phyloP scores from a whole-genome alignment of 2,113 vertebrate species.

The Paraplagusia blochii region DNA sequence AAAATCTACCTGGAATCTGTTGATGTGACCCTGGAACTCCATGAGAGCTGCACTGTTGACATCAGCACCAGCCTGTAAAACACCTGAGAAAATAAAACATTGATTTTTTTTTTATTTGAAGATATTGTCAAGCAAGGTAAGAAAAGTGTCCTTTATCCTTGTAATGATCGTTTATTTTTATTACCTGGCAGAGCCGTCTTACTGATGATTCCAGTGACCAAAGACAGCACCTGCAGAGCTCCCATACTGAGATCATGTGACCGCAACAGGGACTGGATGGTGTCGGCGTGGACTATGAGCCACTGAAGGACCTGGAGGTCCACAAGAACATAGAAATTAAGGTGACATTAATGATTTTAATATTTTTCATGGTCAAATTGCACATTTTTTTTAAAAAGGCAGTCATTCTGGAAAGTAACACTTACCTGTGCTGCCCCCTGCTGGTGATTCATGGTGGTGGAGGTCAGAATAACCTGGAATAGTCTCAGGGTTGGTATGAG shows the following conservation, averaged over 20 bases:
- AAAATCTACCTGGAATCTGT: slow-evolving; percentile 87
- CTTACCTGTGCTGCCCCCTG: slow-evolving; percentile 92
- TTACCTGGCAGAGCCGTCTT: slow-evolving; percentile 94
- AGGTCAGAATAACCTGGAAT: slow-evolving; percentile 93
- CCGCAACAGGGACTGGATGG: slow-evolving; percentile 89
- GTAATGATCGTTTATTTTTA: not conserved
- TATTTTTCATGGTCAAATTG: not conserved
- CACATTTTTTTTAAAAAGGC: not conserved
- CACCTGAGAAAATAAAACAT: slow-evolving; percentile 69
- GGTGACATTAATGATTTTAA: not conserved
- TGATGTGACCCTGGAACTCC: slow-evolving; percentile 92
- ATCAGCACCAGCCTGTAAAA: slow-evolving; percentile 81
- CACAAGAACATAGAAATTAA: not conserved
- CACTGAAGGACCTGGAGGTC: slow-evolving; percentile 87
- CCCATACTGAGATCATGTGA: slow-evolving; percentile 87
- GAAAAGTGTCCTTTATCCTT: not conserved
- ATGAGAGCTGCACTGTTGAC: slow-evolving; percentile 82
- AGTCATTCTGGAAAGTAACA: not conserved
- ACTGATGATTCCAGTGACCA: slow-evolving; percentile 94
- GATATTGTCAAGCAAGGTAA: not conserved
- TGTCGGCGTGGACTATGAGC: slow-evolving; percentile 91
- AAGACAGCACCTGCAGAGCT: slow-evolving; percentile 87
- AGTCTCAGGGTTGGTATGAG: slow-evolving; percentile 89
- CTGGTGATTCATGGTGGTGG: slow-evolving; percentile 88
- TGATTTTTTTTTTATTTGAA: not conserved